Base-by-base conservation (phyloP, 2,113 vertebrate species). In the Micronycteris hirsuta region DNA sequence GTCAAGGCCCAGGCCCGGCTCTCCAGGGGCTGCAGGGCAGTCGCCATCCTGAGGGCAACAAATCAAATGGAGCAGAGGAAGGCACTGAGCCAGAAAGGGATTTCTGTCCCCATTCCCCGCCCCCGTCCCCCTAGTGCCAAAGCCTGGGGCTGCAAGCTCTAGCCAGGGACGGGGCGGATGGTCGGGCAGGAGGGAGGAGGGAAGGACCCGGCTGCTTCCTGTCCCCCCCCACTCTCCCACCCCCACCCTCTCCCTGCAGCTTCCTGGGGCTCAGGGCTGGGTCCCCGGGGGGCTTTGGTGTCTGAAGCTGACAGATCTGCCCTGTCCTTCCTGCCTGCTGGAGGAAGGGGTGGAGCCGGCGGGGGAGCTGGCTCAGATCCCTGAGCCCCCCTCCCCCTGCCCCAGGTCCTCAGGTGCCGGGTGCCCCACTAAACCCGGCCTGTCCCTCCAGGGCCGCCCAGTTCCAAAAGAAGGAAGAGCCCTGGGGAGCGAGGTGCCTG, bases 131-230 rank as follows among this genome's bases (percentile, higher is more conserved):
- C 2, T 16, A 65, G 82, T 97, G 97, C 97, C 97, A 97, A 98
- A 91, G 97, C 97, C 97, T 89, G 86, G 76, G 97, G 97, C 97
- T 92, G 78, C 0, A 10, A 91, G 94, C 89, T 81, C 77, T 47
- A 82, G 93, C 96, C 97, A 97, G 97, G 87, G 92, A 91, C 89
- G 96, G 93, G 97, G 96, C 10, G 94, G 96, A 98, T 85, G 96
- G 96, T 68, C 85, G 78, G 86, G 94, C 91, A 47, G 76, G 63
- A 92, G 93, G 80, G 87, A 94, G 94, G 95, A 80, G 74, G 91
- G 94, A 52, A 58, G 73, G 95, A 82, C 85, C 52, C 1, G 2
- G 41, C 61, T 14, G 93, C 94, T 98, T 97, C 97, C 97, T 98
- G 97, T 91, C 70, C 61, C 65, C 49, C 8, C 14, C 7, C 28